Conservation (phyloP, 2,797 vertebrate genomes). For the Eurystomus glaucurus region DNA sequence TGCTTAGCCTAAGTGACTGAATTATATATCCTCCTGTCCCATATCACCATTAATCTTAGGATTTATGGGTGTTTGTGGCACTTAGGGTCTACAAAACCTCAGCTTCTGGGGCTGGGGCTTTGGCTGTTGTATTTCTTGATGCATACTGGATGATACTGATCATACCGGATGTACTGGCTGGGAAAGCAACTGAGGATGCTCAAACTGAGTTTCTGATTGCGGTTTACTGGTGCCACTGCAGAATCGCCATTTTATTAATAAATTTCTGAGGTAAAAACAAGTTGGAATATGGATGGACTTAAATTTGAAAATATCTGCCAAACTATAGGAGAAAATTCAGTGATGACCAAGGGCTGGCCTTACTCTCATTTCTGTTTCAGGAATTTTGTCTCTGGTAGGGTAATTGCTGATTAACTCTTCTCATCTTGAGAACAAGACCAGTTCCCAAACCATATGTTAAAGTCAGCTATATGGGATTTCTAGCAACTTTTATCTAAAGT, state of each 20-base stretch:
- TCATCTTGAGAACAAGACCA: background rate
- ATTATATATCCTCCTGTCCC: background rate
- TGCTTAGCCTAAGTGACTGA: background rate
- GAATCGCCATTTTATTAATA: background rate
- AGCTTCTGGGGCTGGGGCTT: accelerated
- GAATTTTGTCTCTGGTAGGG: background rate
- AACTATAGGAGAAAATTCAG: background rate
- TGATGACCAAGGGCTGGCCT: background rate
- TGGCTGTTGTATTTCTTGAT: background rate
- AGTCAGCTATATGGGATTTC: background rate
- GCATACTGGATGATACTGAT: no score
- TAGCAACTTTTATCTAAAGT: background rate
- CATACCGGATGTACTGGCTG: no score
- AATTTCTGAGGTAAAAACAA: background rate
- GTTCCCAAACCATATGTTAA: background rate
- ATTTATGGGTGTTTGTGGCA: accelerated
- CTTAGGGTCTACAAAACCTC: background rate
- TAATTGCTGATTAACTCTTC: background rate
- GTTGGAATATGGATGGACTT: background rate
- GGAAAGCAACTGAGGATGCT: accelerated
- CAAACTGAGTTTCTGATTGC: background rate
- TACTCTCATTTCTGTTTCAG: background rate
- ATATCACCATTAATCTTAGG: accelerated
- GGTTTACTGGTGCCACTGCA: background rate
- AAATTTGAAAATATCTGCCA: background rate